A percentile compares a stretch with the other conserved stretches of the same genome.
Evolutionary conservation across 2,113 vertebrate genomes (phyloP).

Genomic region (Myrmecobius fasciatus): DNA sequence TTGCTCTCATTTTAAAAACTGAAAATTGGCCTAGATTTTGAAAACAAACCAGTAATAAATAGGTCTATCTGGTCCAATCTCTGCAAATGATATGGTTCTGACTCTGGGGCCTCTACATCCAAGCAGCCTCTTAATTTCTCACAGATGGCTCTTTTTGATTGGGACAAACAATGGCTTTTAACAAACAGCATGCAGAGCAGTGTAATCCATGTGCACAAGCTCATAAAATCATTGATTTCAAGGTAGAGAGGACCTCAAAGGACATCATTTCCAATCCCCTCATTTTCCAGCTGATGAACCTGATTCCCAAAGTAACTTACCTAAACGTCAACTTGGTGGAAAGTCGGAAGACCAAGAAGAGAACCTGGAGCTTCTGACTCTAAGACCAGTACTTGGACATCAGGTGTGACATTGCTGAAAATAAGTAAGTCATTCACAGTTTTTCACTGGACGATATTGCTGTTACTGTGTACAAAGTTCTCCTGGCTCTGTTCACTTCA

Average conservation of each 20-base stretch:
- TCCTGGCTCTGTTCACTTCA: too few relatives aligned
- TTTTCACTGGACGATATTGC: too few relatives aligned
- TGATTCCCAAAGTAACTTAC: background rate
- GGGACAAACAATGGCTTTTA: too few relatives aligned
- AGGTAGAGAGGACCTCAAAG: too few relatives aligned
- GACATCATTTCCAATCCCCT: too few relatives aligned
- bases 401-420: too few relatives aligned
- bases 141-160: too few relatives aligned
- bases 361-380: background rate
- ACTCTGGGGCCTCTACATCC: background rate
- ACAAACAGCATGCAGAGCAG: too few relatives aligned
- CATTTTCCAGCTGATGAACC: background rate
- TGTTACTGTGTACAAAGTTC: too few relatives aligned
- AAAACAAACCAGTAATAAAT: background rate
- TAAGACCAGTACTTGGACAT: background rate
- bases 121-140: background rate
- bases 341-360: background rate
- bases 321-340: background rate
- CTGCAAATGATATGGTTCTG: background rate
- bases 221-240: too few relatives aligned
- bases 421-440: too few relatives aligned
- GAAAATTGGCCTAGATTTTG: background rate
- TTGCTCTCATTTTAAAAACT: conserved; percentile 1
- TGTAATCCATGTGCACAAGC: too few relatives aligned
- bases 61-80: background rate